phyloP scores from a whole-genome alignment of 2,888 invertebrate genomes.

The Synergus umbraculus region DNA sequence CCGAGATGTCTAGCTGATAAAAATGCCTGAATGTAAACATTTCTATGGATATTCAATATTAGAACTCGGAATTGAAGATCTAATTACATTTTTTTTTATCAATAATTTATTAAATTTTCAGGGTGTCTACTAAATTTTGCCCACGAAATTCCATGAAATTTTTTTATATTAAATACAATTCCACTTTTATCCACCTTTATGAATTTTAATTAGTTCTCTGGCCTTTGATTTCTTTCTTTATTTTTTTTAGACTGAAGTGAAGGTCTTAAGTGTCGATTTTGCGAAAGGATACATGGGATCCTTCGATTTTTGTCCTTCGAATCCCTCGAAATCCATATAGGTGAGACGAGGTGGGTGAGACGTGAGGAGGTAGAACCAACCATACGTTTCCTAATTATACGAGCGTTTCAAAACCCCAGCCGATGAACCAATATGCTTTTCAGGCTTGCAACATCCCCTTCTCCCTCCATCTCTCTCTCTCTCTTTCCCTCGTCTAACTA shows the following conservation, averaged over 20 bases:
- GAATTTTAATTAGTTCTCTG: neutral
- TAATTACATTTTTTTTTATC: too few relatives aligned
- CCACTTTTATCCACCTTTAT: neutral
- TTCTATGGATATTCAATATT: neutral
- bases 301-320: conserved; percentile 39
- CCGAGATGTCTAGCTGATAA: conserved; percentile 30
- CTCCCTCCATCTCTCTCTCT: conserved; percentile 47
- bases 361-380: conserved; percentile 47
- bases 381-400: conserved; percentile 74
- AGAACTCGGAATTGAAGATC: neutral
- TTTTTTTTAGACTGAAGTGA: conserved; percentile 19
- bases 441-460: conserved; percentile 69
- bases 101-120: too few relatives aligned
- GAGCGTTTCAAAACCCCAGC: conserved; percentile 73
- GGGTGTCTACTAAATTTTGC: too few relatives aligned
- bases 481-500: conserved; percentile 45
- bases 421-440: conserved; percentile 76
- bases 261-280: conserved; percentile 22
- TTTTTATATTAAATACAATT: too few relatives aligned
- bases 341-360: conserved; percentile 47
- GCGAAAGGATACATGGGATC: conserved; percentile 34
- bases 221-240: neutral
- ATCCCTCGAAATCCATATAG: conserved; percentile 34
- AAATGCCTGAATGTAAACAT: neutral
- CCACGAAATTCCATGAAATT: too few relatives aligned